Conservation (phyloP, 2,888 invertebrate genomes). For the Pedicia rivosa region DNA sequence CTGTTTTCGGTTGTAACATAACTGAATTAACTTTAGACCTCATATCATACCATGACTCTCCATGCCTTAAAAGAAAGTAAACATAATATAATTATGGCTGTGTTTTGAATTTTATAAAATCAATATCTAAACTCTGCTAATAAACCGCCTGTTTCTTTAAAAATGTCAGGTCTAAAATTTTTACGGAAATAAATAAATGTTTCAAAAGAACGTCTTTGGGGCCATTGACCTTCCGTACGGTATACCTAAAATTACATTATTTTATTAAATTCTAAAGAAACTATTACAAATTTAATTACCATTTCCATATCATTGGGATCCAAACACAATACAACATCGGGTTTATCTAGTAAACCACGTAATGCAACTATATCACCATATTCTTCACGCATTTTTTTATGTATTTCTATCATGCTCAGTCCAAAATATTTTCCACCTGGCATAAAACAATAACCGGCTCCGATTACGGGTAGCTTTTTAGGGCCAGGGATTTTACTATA, state of each 20-base stretch:
- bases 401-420: background rate
- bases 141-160: constrained; percentile 6
- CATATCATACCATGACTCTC: constrained; percentile 47
- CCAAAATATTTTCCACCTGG: constrained; percentile 14
- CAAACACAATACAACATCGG: background rate
- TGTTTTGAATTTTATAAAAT: background rate
- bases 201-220: constrained; percentile 4
- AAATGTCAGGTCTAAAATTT: constrained; percentile 1
- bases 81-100: too few species aligned
- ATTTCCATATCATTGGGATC: constrained; percentile 6
- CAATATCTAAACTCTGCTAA: constrained; percentile 5
- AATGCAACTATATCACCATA: constrained; percentile 1
- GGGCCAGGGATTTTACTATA: constrained; percentile 18
- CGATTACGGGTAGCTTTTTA: constrained; percentile 6
- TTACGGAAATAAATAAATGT: constrained; percentile 3
- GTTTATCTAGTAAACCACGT: background rate
- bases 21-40: constrained; percentile 49
- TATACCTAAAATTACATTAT: background rate
- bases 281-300: constrained; percentile 12
- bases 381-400: background rate
- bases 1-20: constrained; percentile 43
- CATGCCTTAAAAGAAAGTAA: constrained; percentile 31
- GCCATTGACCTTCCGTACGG: constrained; percentile 7
- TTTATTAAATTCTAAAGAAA: background rate
- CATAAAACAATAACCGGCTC: constrained; percentile 14